phyloP scores from a whole-genome alignment of 2,797 vertebrate genomes.

The Loris lydekkerianus region DNA sequence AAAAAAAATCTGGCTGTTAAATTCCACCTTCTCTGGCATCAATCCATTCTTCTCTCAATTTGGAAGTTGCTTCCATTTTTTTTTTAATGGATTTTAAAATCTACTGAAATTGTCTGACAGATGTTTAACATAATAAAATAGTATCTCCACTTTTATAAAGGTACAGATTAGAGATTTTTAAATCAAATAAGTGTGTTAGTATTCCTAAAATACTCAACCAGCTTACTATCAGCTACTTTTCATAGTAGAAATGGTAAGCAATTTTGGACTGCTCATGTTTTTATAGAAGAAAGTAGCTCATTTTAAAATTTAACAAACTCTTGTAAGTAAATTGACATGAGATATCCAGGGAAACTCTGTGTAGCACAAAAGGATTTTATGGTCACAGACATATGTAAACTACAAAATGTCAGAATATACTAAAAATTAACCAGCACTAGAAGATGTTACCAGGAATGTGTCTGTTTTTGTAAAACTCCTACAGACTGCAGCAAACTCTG shows the following conservation, averaged over 20 bases:
- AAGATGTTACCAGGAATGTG: not conserved
- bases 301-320: not conserved
- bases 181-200: not conserved
- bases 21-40: not conserved
- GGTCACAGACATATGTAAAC: not conserved
- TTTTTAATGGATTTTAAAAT: not conserved
- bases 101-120: not conserved
- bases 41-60: not conserved
- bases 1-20: too few species aligned
- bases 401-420: not conserved
- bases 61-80: not conserved
- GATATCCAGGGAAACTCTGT: not conserved
- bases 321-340: not conserved
- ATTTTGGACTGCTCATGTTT: not conserved
- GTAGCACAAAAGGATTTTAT: not conserved
- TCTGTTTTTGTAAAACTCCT: not conserved
- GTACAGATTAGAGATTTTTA: not conserved
- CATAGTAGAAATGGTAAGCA: not conserved
- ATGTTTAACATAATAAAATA: slow-evolving; percentile 1
- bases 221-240: not conserved
- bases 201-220: not conserved
- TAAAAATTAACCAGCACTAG: not conserved
- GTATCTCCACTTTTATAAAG: not conserved
- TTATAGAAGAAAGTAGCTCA: not conserved
- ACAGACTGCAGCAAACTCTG: too few species aligned